Conservation (phyloP, 2,797 vertebrate genomes). For the Bufotes viridis region DNA sequence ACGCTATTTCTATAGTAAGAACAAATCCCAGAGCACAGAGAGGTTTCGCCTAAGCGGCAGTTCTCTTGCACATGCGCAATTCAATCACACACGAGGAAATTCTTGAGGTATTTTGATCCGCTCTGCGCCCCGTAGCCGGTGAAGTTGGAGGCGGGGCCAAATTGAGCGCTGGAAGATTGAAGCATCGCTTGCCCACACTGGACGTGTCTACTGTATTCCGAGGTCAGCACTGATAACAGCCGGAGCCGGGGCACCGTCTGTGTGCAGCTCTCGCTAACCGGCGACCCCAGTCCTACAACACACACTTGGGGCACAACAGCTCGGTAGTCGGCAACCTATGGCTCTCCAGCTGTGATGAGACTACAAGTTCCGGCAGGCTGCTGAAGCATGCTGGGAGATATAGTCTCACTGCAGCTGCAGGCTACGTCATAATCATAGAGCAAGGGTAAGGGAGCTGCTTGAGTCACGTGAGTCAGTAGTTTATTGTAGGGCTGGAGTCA, state of each 20-base stretch:
- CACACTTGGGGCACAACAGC: background rate
- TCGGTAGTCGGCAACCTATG: background rate
- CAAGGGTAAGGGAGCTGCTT: background rate
- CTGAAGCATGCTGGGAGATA: background rate
- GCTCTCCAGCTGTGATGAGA: background rate
- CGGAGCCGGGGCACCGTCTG: too few relatives aligned
- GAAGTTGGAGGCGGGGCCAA: background rate
- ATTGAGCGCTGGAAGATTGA: slow-evolving; percentile 23
- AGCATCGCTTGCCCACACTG: background rate
- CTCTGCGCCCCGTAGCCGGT: background rate
- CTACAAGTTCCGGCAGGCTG: too few relatives aligned
- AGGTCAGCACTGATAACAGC: background rate
- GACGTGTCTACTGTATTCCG: background rate
- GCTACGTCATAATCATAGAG: background rate
- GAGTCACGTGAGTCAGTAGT: background rate
- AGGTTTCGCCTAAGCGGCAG: too few relatives aligned
- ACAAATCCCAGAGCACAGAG: too few relatives aligned
- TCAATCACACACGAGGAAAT: background rate
- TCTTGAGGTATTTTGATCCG: background rate
- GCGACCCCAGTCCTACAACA: background rate
- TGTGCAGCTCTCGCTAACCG: too few relatives aligned
- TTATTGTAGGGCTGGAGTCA: too few relatives aligned
- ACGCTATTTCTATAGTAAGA: too few relatives aligned
- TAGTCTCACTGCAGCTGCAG: background rate
- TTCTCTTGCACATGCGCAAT: background rate